phyloP scores from a whole-genome alignment of 1,140 invertebrate genomes.

The Vanessa tameamea region DNA sequence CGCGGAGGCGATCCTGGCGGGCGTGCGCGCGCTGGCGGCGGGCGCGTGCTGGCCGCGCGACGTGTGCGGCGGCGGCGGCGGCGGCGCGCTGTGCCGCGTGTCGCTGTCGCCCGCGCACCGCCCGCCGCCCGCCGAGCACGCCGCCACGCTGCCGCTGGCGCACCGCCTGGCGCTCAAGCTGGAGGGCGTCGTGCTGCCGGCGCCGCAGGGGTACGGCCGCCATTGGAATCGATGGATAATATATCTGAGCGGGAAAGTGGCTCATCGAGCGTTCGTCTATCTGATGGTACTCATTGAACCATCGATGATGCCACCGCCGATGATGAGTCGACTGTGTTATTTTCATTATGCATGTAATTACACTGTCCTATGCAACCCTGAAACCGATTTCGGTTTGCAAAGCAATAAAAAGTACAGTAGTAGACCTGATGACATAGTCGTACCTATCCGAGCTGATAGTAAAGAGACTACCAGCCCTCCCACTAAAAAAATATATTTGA shows the following conservation, averaged over 20 bases:
- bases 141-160: constrained; percentile 53
- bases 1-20: constrained; percentile 85
- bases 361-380: too few species aligned
- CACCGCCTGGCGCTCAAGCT: constrained; percentile 90
- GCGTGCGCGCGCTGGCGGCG: constrained; percentile 88
- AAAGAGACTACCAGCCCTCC: too few species aligned
- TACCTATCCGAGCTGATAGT: not conserved
- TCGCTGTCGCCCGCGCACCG: constrained; percentile 52
- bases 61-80: constrained; percentile 84
- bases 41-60: constrained; percentile 87
- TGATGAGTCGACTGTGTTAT: too few species aligned
- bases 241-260: not conserved
- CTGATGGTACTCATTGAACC: too few species aligned
- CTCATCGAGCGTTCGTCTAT: too few species aligned
- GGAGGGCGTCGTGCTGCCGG: constrained; percentile 90
- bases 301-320: too few species aligned
- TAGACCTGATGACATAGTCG: too few species aligned
- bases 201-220: constrained; percentile 25
- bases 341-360: too few species aligned
- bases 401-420: too few species aligned
- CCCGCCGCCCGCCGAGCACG: constrained; percentile 54
- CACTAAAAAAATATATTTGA: constrained; percentile 8
- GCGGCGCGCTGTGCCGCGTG: constrained; percentile 55
- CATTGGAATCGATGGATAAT: not conserved
- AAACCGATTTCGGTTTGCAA: too few species aligned